Conservation (phyloP, 2,888 invertebrate species). For the Podabrus alpinus region DNA sequence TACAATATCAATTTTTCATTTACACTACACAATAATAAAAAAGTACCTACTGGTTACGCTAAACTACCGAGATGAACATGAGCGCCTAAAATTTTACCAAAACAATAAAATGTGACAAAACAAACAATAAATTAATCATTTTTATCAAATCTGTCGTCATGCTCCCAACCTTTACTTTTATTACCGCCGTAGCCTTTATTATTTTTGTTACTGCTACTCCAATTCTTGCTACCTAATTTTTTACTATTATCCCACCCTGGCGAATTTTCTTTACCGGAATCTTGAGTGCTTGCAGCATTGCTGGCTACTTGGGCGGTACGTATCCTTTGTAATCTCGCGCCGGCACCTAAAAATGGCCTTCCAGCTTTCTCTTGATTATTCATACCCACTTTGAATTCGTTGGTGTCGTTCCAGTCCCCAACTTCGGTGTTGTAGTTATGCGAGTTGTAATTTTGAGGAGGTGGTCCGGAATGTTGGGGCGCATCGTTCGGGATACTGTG, state of each 20-base stretch:
- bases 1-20: background rate
- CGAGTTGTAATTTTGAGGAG: conserved; percentile 4
- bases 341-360: conserved; percentile 51
- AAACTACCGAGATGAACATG: background rate
- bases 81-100: background rate
- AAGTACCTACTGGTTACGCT: background rate
- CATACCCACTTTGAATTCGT: conserved; percentile 10
- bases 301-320: conserved; percentile 34
- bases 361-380: conserved; percentile 40
- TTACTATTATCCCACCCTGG: conserved; percentile 34
- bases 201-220: conserved; percentile 31
- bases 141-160: conserved; percentile 53
- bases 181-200: conserved; percentile 21
- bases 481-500: conserved; percentile 10
- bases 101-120: background rate
- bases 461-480: background rate
- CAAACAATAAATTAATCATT: conserved; percentile 49
- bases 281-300: conserved; percentile 35
- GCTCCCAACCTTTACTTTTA: conserved; percentile 50
- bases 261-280: conserved; percentile 34
- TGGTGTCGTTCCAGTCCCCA: conserved; percentile 7
- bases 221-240: conserved; percentile 33
- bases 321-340: conserved; percentile 44
- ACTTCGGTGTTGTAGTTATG: conserved; percentile 9
- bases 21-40: background rate